Evolutionary conservation across 2,797 vertebrate genomes (phyloP).

Genomic region (Coregonus ussuriensis): DNA sequence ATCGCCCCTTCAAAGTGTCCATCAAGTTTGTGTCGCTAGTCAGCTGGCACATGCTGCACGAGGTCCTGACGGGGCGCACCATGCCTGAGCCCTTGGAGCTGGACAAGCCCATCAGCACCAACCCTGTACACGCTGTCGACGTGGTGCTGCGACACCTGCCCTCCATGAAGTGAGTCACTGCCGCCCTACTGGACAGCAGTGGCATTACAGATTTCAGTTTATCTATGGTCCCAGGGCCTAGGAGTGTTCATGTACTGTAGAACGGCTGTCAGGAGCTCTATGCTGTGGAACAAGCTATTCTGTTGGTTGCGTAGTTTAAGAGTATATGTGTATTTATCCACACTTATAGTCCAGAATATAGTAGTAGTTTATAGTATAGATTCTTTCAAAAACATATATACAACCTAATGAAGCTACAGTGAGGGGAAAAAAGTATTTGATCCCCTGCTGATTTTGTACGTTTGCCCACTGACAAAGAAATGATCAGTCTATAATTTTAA

Average conservation of each 20-base stretch:
- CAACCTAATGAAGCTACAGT: too few species aligned
- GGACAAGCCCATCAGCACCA: slow-evolving; percentile 98
- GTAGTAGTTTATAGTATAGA: too few species aligned
- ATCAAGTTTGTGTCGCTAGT: slow-evolving; percentile 95
- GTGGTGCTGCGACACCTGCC: slow-evolving; percentile 96
- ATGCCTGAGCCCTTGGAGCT: slow-evolving; percentile 88
- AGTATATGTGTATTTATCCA: too few species aligned
- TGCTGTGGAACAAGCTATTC: not conserved
- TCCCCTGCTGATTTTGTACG: too few species aligned
- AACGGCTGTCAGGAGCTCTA: not conserved
- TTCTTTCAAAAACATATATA: too few species aligned
- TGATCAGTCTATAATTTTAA: too few species aligned
- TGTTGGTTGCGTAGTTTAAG: too few species aligned
- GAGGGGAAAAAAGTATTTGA: too few species aligned
- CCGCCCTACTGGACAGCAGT: too few species aligned
- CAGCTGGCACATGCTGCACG: slow-evolving; percentile 97
- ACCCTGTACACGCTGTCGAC: slow-evolving; percentile 96
- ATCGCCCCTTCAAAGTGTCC: slow-evolving; percentile 95
- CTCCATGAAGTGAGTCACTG: slow-evolving; percentile 90
- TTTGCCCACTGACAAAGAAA: too few species aligned
- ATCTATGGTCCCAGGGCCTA: not conserved
- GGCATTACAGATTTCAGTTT: not conserved
- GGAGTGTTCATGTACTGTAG: not conserved
- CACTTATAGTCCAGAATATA: too few species aligned
- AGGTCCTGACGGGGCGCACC: slow-evolving; percentile 89